Percentiles rank a stretch among this genome's conserved stretches.
phyloP scores from a whole-genome alignment of 2,797 vertebrate genomes.

The Cephalopachus bancanus region DNA sequence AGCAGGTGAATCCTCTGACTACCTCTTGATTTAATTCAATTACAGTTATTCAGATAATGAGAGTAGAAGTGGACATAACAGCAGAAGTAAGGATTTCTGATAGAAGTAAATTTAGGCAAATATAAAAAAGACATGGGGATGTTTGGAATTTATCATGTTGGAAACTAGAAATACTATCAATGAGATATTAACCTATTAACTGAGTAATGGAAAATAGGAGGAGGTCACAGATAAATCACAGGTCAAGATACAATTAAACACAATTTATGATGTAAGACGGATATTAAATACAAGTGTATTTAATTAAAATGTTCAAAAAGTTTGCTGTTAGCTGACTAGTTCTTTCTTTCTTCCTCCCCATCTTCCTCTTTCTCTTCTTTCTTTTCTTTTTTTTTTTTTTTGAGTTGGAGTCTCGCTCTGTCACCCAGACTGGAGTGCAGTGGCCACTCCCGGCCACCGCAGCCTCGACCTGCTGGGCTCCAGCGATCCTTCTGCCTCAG shows the following conservation, averaged over 20 bases:
- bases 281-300: not conserved
- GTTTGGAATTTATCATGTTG: not conserved
- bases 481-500: too few species aligned
- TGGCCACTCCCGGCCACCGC: too few species aligned
- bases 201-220: not conserved
- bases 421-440: too few species aligned
- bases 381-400: not conserved
- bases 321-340: not conserved
- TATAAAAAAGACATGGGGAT: not conserved
- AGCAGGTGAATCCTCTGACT: not conserved
- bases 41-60: not conserved
- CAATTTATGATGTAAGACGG: not conserved
- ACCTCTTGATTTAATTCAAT: too few species aligned
- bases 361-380: not conserved
- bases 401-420: too few species aligned
- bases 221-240: not conserved
- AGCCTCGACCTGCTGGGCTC: too few species aligned
- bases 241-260: not conserved
- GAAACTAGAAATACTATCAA: not conserved
- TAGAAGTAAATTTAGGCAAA: not conserved
- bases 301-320: not conserved
- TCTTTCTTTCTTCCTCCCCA: not conserved
- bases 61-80: not conserved
- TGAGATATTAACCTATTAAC: not conserved
- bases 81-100: not conserved